These are phyloP conservation scores for Nerophis ophidion DNA, from an alignment of 2,113 vertebrate genomes.

Conservation along the genomic window DNA sequence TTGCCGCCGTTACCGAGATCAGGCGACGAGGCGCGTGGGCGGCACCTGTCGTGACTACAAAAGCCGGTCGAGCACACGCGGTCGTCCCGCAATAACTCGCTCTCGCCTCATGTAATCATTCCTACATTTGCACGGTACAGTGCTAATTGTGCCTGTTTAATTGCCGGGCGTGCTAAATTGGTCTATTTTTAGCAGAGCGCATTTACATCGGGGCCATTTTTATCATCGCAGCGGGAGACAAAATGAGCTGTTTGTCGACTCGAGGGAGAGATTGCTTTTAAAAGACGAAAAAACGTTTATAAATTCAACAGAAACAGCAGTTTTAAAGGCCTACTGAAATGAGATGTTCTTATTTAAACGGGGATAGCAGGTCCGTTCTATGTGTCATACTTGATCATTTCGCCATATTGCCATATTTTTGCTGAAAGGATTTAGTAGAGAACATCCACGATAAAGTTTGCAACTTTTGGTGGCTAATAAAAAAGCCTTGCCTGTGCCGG, in stretches of 20 bases:
- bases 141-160: slow-evolving; percentile 10
- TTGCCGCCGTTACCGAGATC: not conserved
- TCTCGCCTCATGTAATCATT: not conserved
- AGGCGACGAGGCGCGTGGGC: slow-evolving; percentile 27
- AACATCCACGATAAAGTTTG: too few species aligned
- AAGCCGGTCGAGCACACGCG: slow-evolving; percentile 46
- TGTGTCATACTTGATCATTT: too few species aligned
- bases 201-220: slow-evolving; percentile 3
- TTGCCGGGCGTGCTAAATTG: slow-evolving; percentile 1
- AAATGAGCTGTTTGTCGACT: slow-evolving; percentile 6
- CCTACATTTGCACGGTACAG: not conserved
- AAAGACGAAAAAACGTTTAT: not conserved
- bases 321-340: too few species aligned
- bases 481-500: too few species aligned
- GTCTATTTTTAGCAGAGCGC: not conserved
- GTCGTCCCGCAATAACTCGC: slow-evolving; percentile 25
- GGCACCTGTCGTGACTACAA: slow-evolving; percentile 25
- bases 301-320: too few species aligned
- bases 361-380: too few species aligned
- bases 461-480: too few species aligned
- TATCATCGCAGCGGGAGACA: slow-evolving; percentile 11
- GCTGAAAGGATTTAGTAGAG: too few species aligned
- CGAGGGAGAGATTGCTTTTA: not conserved
- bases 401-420: too few species aligned
- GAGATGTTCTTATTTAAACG: too few species aligned